Evolutionary conservation across 2,888 invertebrate genomes (phyloP), one percentile per base, ranked within the genome.

Genomic region (Synergus gifuensis): DNA sequence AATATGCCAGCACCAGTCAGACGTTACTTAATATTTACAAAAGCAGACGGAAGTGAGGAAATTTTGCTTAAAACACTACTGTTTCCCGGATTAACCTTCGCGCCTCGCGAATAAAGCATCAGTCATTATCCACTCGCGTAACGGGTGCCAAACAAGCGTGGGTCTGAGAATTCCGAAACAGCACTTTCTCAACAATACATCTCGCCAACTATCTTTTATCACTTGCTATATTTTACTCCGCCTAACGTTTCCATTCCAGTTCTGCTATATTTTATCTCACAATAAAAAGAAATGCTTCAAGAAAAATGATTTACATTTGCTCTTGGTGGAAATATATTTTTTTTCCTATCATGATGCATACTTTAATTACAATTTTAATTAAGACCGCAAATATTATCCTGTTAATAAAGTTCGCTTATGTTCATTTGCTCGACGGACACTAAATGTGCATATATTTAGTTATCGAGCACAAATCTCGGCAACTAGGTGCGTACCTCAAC

Each of bases 201-300:
- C 62, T 62, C 62, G 62, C 28, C 62, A 62, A 62, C 46, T 44
- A 67, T 67, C 44, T 67, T 67, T 67, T 67, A 67, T 67, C 67
- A 67, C 22, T 8, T 22, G 44, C 67, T 14, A 12, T 67, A 67
- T 46, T 67, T 67, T 67, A 67, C 46, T 67, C 22, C 22, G 9
- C 66, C 46, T 46, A 12, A 16, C 49, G 49, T 54, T 54, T 54
- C n/a, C 16, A 46, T 46, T 67, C 12, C 67, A 22, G 22, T 67
- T 22, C 18, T 12, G 18, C 42, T 12, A 22, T 46, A 67, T 67
- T 67, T 67, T 67, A 67, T 46, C 67, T 44, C 18, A 22, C 67
- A 46, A 46, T 67, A 46, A 46, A 67, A 67, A 18, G 44, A 67
- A 46, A 14, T 12, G 44, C 18, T 18, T 7, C 8, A 46, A 67